phyloP scores from a whole-genome alignment of 2,113 vertebrate species.

The Myocastor coypus region DNA sequence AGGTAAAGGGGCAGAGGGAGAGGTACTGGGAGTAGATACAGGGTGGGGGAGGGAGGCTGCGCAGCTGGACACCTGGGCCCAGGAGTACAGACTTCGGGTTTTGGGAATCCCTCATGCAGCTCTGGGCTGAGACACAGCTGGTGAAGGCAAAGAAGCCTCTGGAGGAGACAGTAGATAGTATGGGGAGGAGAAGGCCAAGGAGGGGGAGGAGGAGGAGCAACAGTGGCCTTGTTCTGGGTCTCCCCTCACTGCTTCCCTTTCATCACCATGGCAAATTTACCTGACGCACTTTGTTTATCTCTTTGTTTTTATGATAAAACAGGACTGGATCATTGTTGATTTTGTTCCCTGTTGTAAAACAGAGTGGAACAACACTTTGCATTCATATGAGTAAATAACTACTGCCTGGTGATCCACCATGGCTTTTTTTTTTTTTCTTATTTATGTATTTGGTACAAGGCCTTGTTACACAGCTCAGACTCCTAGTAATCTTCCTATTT shows the following conservation, averaged over 20 bases:
- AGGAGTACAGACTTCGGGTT: not conserved
- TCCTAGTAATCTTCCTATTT: no score
- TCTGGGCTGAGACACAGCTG: not conserved
- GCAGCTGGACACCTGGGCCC: not conserved
- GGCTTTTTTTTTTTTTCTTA: not conserved
- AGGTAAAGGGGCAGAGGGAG: not conserved
- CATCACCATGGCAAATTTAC: not conserved
- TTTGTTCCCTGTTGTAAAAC: not conserved
- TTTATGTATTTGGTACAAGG: no score
- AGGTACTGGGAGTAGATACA: not conserved
- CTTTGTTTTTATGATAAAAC: not conserved
- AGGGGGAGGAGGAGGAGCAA: not conserved
- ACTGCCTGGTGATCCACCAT: not conserved
- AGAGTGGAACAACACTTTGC: not conserved
- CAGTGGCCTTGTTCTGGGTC: not conserved
- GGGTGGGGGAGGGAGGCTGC: not conserved
- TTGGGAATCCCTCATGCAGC: not conserved
- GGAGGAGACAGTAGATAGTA: not conserved
- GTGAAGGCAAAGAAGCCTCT: not conserved
- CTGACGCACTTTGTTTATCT: not conserved
- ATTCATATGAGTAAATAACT: not conserved
- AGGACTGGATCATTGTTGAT: not conserved
- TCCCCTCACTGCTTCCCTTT: not conserved
- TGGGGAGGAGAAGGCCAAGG: not conserved
- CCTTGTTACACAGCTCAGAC: no score